A percentile compares a stretch with the other conserved stretches of the same genome.
phyloP scores from a whole-genome alignment of 30 jellyfish, hydroid and myxozoan species.

The Catostylus mosaicus region DNA sequence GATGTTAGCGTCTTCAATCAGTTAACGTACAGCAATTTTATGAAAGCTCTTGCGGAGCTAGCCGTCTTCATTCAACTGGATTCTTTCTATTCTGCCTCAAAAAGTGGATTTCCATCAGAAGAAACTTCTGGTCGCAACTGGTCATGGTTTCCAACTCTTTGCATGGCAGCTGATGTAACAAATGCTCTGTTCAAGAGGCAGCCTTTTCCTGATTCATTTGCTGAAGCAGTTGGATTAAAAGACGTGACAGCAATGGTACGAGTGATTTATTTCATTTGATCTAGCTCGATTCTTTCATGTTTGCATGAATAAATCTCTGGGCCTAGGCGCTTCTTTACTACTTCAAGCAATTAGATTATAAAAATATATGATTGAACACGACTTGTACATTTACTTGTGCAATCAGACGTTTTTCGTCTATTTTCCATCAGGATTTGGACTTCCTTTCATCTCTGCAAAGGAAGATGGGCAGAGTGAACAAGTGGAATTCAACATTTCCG shows the following conservation, averaged over 20 bases:
- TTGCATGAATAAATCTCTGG: too few relatives aligned
- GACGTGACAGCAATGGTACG: constrained; percentile 33
- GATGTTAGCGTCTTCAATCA: constrained; percentile 61
- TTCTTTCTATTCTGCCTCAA: neutral
- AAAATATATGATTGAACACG: too few relatives aligned
- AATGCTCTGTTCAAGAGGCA: constrained; percentile 51
- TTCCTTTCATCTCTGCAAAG: too few relatives aligned
- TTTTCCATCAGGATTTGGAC: too few relatives aligned
- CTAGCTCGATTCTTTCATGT: too few relatives aligned
- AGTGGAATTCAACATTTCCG: too few relatives aligned
- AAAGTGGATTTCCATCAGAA: neutral
- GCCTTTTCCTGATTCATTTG: constrained; percentile 31
- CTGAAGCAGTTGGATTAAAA: constrained; percentile 2
- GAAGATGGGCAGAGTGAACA: too few relatives aligned
- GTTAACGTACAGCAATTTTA: constrained; percentile 48
- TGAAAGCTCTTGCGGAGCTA: constrained; percentile 49
- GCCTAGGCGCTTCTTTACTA: too few relatives aligned
- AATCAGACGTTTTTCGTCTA: too few relatives aligned
- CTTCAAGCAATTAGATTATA: too few relatives aligned
- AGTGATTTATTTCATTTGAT: too few relatives aligned
- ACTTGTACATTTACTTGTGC: too few relatives aligned
- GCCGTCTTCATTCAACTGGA: constrained; percentile 58
- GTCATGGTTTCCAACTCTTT: constrained; percentile 53
- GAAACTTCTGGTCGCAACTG: constrained; percentile 22
- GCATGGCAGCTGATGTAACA: constrained; percentile 36